Evolutionary conservation across 2,113 vertebrate species (phyloP), one percentile per base, ranked within the genome.

Genomic region (Prinia subflava): DNA sequence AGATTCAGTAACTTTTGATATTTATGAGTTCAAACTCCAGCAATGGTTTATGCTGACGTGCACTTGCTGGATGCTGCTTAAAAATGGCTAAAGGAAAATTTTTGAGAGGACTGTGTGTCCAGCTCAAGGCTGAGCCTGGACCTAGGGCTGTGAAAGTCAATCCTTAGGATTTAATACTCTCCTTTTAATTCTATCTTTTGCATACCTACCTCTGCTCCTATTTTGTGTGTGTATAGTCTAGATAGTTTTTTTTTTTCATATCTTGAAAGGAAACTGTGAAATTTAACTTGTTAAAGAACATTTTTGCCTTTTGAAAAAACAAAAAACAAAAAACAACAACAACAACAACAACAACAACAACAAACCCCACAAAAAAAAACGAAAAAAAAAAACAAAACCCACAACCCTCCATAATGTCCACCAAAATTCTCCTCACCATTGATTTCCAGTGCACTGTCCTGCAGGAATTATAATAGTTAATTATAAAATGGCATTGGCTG

Each of bases 31-130:
- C 53, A 69, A 82, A 57, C 44, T n/a, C 67, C 50, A 81, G 62
- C n/a, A 89, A 39, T 68, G 52, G 52, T 89, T 96, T 95, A 21
- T 90, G 73, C 89, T 95, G 87, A 97, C 74, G 19, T 39, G 53
- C 10, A 91, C 44, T 39, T 91, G 39, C 74, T 71, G 76, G 87
- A 68, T 60, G 41, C 37, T 71, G 73, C 46, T 91, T 84, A 82
- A 94, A 96, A 87, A 23, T 41, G 30, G 25, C 10, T 70, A 33
- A 87, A 77, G 50, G 39, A 55, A 87, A 80, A 75, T 60, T 78
- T 74, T 63, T 69, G 47, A 74, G 41, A 33, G 31, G 15, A 67
- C 35, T 19, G 4, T 33, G 21, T 44, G 56, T 52, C 23, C 68
- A 85, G 9, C 10, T 75, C 53, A 50, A 42, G 46, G 13, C 18